These are phyloP conservation scores for Vireo griseus DNA, from an alignment of 2,797 vertebrate species.

Conservation along the genomic window DNA sequence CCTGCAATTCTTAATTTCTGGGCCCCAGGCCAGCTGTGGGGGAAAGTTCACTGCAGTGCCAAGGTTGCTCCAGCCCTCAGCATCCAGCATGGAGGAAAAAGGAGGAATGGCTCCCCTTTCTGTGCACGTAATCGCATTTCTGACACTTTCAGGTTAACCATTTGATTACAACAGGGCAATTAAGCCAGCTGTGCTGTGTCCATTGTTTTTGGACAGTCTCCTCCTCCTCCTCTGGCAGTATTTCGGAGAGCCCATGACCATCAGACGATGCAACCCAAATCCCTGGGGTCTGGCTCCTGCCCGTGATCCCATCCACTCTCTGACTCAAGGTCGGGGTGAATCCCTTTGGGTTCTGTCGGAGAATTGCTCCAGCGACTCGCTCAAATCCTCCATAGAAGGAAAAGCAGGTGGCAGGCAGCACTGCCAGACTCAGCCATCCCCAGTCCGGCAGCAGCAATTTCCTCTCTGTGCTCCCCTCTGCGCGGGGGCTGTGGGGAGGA, in stretches of 20 bases:
- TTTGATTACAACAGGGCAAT: background rate
- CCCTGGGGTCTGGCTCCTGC: background rate
- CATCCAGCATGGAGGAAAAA: background rate
- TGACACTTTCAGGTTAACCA: background rate
- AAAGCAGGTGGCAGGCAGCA: too few relatives aligned
- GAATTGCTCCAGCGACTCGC: too few relatives aligned
- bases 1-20: background rate
- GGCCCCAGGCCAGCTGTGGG: background rate
- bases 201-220: fast-evolving
- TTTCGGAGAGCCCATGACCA: background rate
- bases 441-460: too few relatives aligned
- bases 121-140: background rate
- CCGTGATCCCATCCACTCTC: background rate
- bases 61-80: background rate
- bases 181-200: background rate
- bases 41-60: background rate
- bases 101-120: background rate
- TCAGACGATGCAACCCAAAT: background rate
- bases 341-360: too few relatives aligned
- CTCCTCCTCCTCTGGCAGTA: background rate
- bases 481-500: too few relatives aligned
- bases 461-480: too few relatives aligned
- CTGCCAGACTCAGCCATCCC: too few relatives aligned
- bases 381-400: too few relatives aligned
- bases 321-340: too few relatives aligned